Base-by-base conservation (phyloP, 2,113 vertebrate genomes). In the Dissostichus mawsoni region DNA sequence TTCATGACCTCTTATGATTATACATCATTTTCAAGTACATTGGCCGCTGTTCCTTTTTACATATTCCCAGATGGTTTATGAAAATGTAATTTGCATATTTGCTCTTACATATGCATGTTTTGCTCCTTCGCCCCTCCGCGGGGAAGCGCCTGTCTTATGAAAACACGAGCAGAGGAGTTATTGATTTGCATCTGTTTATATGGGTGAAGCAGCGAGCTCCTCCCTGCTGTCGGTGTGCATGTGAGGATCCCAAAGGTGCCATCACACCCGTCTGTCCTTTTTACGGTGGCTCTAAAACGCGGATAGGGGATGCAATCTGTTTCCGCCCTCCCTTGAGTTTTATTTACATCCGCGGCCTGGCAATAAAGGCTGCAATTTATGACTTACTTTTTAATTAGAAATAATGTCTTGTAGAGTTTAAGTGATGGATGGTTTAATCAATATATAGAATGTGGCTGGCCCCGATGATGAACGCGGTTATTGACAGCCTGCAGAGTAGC, bases 311-410 rank as follows among this genome's bases (percentile, higher is more conserved):
- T 68, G 76, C 89, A 90, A 87, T 90, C 86, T 84, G 90, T 89
- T 95, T 93, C 94, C 93, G 85, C 84, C 93, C 88, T 93, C 81
- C 1, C 84, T 91, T 81, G 89, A 87, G 93, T 96, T 88, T 96
- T 97, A 97, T 97, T 98, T 96, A 96, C 95, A 89, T 77, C 86
- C 86, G 56, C 90, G 74, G 94, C 75, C 76, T 80, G 73, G 94
- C 58, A 91, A 95, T 96, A 95, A 96, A 94, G 91, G 83, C 82
- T 71, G 80, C 73, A 95, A 96, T 97, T 97, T 97, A 96, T 96
- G 91, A 87, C 94, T 80, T 93, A 93, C 81, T 94, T 97, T 97
- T 97, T 96, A 97, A 97, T 97, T 97, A 97, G 96, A 96, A 97
- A 96, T 97, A 96, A 96, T 96, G 93, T 94, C 93, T 96, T 96